Evolutionary conservation across 1,140 invertebrate species (phyloP).

Genomic region (Lasaia peninsularis): DNA sequence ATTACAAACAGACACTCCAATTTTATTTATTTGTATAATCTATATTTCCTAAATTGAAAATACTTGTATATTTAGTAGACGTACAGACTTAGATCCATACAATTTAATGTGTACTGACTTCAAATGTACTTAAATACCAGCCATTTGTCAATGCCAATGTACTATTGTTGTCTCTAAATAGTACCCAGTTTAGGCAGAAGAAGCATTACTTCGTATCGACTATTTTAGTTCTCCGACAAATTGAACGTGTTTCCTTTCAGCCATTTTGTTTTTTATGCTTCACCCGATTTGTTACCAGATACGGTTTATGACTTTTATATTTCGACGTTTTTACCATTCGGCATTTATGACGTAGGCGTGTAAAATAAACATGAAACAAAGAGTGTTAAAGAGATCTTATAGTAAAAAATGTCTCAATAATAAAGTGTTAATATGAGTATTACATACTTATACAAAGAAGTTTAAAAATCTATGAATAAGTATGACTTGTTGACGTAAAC

Average conservation of each 20-base stretch:
- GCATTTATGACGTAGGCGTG: too few species aligned
- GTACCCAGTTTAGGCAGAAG: conserved; percentile 31
- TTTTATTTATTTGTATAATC: too few species aligned
- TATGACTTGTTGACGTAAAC: too few species aligned
- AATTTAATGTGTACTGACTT: too few species aligned
- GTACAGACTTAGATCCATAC: too few species aligned
- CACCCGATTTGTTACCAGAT: background rate
- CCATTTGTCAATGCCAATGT: conserved; percentile 41
- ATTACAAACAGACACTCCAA: too few species aligned
- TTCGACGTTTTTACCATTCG: background rate
- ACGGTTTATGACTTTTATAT: background rate
- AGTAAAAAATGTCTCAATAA: too few species aligned
- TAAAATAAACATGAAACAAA: background rate
- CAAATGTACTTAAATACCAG: background rate
- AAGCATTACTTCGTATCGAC: conserved; percentile 14
- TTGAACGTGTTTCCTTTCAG: background rate
- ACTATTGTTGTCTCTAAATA: conserved; percentile 41
- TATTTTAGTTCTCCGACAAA: background rate
- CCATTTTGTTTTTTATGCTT: conserved; percentile 1
- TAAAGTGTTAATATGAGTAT: too few species aligned
- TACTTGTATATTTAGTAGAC: too few species aligned
- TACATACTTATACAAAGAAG: too few species aligned
- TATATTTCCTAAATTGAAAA: too few species aligned
- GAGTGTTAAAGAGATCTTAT: background rate
- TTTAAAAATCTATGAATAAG: too few species aligned